Base-by-base conservation (phyloP, 2,797 vertebrate species). In the Parotocinclus haroldoi region DNA sequence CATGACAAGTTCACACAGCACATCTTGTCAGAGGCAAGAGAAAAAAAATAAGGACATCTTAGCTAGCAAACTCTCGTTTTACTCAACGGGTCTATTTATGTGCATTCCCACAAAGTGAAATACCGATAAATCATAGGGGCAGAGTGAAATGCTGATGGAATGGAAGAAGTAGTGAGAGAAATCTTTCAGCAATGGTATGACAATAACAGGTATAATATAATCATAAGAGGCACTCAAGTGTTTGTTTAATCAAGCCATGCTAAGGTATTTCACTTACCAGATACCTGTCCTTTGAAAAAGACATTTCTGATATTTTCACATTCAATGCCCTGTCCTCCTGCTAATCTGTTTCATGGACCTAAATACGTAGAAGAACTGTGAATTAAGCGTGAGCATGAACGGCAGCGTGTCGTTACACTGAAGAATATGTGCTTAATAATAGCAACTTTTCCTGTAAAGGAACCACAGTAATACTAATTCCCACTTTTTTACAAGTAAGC, bases 191-290 rank as follows among this genome's bases (percentile, higher is more conserved):
- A 58, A 5, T 44, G 56, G 13, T 51, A 4, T n/a, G 55, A n/a
- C 52, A 55, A 64, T 27, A 56, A 56, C 18, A 11, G 49, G n/a
- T n/a, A 68, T 50, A 36, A 37, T 58, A 66, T 66, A 58, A 50
- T 58, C 55, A 58, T 66, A 49, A 66, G 27, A 58, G 50, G 40
- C 39, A 67, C 8, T 55, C 3, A 42, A 42, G 40, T 42, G 10
- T 11, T 2, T 27, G 27, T 27, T 27, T 27, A 27, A 27, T 27
- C 27, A 27, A 2, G 27, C 27, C 27, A 27, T 5, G 27, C 5
- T 27, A 27, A 27, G 27, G 5, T 5, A 5, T 27, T 2, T 27
- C 27, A 27, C 27, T 27, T 27, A 27, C 27, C 27, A 27, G 27
- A 27, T 27, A 5, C 27, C 5, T 27, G 27, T 27, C 2, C 27